Conservation (phyloP, 2,797 vertebrate species). For the Danio tinwini region DNA sequence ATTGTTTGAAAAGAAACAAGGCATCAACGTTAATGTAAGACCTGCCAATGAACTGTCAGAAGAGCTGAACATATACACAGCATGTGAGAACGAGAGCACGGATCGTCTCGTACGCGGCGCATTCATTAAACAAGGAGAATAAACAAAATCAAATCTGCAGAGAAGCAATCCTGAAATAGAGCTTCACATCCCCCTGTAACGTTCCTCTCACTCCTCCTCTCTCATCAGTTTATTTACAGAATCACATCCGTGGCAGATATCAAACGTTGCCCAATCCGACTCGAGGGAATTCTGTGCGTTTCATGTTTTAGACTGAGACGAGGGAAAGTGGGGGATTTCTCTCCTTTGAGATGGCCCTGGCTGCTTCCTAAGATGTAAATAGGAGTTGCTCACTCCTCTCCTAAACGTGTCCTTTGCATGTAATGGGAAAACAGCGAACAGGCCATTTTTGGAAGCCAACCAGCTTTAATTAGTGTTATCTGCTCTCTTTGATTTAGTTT, state of each 20-base stretch:
- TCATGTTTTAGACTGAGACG: slow-evolving; percentile 71
- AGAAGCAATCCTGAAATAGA: slow-evolving; percentile 54
- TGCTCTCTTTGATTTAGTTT: slow-evolving; percentile 47
- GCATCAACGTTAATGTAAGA: slow-evolving; percentile 2
- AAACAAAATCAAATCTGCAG: slow-evolving; percentile 44
- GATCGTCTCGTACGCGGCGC: slow-evolving; percentile 18
- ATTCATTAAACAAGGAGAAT: slow-evolving; percentile 48
- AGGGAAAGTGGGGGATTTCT: slow-evolving; percentile 68
- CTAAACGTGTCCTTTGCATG: slow-evolving; percentile 21
- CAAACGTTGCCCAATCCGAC: slow-evolving; percentile 66
- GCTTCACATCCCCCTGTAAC: slow-evolving; percentile 22
- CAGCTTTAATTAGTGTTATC: slow-evolving; percentile 54
- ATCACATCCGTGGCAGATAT: slow-evolving; percentile 65
- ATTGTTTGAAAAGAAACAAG: slow-evolving; percentile 33
- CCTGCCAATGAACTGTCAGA: slow-evolving; percentile 35
- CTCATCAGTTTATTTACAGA: slow-evolving; percentile 73
- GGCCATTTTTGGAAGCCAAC: slow-evolving; percentile 43
- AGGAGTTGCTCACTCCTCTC: slow-evolving; percentile 57
- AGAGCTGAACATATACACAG: slow-evolving; percentile 12
- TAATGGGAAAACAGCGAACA: slow-evolving; percentile 12
- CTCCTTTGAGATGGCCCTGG: slow-evolving; percentile 64
- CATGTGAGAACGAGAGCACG: slow-evolving; percentile 5
- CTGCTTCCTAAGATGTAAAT: slow-evolving; percentile 76
- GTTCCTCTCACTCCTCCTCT: slow-evolving; percentile 24
- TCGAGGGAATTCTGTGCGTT: slow-evolving; percentile 71